phyloP scores from a whole-genome alignment of 2,888 invertebrate genomes.

The Caenorhabditis sp. region DNA sequence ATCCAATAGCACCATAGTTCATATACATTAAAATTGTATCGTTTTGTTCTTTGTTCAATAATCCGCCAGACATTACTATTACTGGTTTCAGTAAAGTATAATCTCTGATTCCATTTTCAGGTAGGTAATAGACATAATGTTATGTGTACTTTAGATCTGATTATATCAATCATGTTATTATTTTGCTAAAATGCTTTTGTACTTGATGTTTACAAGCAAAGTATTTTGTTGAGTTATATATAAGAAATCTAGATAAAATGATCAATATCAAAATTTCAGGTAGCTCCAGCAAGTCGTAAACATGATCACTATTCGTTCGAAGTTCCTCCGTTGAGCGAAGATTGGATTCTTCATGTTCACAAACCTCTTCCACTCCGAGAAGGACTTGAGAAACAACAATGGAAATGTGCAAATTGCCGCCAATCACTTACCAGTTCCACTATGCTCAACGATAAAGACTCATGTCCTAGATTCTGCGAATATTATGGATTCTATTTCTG shows the following conservation, averaged over 20 bases:
- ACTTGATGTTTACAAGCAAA: no score
- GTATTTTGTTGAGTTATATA: no score
- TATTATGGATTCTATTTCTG: slow-evolving; percentile 87
- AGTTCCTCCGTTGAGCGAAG: slow-evolving; percentile 28
- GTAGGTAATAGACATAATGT: no score
- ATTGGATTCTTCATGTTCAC: slow-evolving; percentile 30
- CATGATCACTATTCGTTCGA: slow-evolving; percentile 34
- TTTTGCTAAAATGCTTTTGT: no score
- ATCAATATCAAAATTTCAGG: slow-evolving; percentile 8
- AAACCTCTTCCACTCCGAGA: slow-evolving; percentile 21
- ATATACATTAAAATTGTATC: not conserved
- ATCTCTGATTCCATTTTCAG: no score
- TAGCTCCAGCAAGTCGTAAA: slow-evolving; percentile 29
- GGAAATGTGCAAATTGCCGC: slow-evolving; percentile 37
- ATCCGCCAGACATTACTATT: no score
- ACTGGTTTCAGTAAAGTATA: no score
- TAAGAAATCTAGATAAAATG: no score
- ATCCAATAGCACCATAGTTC: no score
- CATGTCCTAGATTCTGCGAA: slow-evolving; percentile 77
- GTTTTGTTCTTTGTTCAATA: not conserved
- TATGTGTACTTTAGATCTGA: no score
- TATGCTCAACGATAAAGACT: slow-evolving; percentile 21
- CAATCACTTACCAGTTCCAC: slow-evolving; percentile 14
- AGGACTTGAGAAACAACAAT: slow-evolving; percentile 33
- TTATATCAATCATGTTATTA: no score